These are phyloP conservation scores for Catocala sponsa DNA, from an alignment of 2,888 invertebrate species.

Conservation along the genomic window DNA sequence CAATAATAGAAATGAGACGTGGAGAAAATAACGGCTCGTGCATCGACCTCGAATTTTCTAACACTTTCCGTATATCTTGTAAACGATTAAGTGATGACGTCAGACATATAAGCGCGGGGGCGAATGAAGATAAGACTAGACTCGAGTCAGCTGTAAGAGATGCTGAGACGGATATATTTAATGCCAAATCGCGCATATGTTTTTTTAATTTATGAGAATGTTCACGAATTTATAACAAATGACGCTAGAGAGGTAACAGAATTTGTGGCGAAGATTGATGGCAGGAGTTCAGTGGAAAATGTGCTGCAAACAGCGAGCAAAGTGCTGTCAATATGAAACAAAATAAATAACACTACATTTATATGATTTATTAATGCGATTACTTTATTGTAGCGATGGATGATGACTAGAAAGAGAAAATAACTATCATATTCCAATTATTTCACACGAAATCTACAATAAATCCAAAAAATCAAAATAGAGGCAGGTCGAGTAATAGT, in stretches of 20 bases:
- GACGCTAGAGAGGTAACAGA: slow-evolving; percentile 18
- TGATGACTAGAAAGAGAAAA: background rate
- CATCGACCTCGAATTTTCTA: slow-evolving; percentile 63
- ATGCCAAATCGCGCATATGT: slow-evolving; percentile 35
- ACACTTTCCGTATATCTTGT: slow-evolving; percentile 39
- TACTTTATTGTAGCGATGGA: background rate
- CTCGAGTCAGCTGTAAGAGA: slow-evolving; percentile 57
- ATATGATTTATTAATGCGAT: slow-evolving; percentile 18
- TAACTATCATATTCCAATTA: too few relatives aligned
- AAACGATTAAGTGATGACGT: slow-evolving; percentile 55
- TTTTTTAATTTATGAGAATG: slow-evolving; percentile 36
- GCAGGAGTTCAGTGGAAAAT: slow-evolving; percentile 13
- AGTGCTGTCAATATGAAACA: slow-evolving; percentile 18
- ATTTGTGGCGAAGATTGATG: slow-evolving; percentile 21
- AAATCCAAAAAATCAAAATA: too few relatives aligned
- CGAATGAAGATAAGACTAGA: slow-evolving; percentile 51
- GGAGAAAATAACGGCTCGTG: slow-evolving; percentile 42
- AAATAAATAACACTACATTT: slow-evolving; percentile 19
- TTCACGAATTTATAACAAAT: slow-evolving; percentile 37
- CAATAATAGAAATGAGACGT: slow-evolving; percentile 45
- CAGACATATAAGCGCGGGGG: slow-evolving; percentile 52
- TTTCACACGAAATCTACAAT: too few relatives aligned
- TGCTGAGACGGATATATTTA: slow-evolving; percentile 37
- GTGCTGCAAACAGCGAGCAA: background rate
- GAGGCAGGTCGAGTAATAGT: too few relatives aligned